Base-by-base conservation (phyloP, 2,888 invertebrate species). In the Diloba caeruleocephala region DNA sequence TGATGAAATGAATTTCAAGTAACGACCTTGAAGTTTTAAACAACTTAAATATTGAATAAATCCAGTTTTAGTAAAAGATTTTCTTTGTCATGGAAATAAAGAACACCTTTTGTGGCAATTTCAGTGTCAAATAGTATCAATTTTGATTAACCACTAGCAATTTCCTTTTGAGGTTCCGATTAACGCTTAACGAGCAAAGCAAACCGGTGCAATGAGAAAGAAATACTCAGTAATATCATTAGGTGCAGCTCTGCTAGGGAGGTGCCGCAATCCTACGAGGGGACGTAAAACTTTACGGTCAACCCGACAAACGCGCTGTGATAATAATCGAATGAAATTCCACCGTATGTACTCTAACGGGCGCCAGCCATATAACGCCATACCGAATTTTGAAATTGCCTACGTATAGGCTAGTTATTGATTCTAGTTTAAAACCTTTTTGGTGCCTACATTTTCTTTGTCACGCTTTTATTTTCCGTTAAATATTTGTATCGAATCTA, bases 241-340 rank as follows among this genome's bases (percentile, higher is more conserved):
- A 73, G 63, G 59, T 74, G 68, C 74, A 74, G 62, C 71, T 71
- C 71, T 62, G 70, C 56, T 69, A 64, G 58, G 36, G 46, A 36
- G 28, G 53, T 49, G 66, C 60, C 55, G 61, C 74, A 78, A 79
- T 78, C 64, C 65, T 58, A 52, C 53, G 36, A 51, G 51, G 44
- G 64, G 39, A 63, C 76, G 69, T 82, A 78, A 84, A 83, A 82
- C 63, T 80, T 79, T 76, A 84, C 71, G 71, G 70, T 71, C 61
- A 63, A 59, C 69, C 63, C 58, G 62, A 51, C 57, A 59, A 67
- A 63, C 52, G 55, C 59, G 55, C 17, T 54, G 57, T 44, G 57
- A 57, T 65, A 68, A 69, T 70, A 68, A 69, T 70, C 70, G 70
- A 64, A 69, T 61, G 51, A 49, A 64, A 69, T 57, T 61, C 57